Evolutionary conservation across 2,113 vertebrate genomes (phyloP).

Genomic region (Seriola quinqueradiata): DNA sequence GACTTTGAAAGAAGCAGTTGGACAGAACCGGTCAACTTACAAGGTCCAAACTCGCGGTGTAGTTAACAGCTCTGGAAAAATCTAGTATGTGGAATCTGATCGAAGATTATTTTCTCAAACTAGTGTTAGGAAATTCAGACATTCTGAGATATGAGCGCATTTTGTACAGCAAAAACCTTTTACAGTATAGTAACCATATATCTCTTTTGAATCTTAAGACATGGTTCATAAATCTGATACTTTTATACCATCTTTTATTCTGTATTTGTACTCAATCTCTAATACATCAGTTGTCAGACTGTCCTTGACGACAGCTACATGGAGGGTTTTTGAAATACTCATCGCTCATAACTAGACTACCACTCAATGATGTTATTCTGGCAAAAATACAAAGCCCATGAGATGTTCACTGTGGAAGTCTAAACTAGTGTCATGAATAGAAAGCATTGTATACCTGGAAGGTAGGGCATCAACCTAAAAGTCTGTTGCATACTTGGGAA

Average conservation of each 20-base stretch:
- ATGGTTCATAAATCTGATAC: neutral
- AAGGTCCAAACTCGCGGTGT: too few species aligned
- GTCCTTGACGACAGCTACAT: slow-evolving; percentile 23
- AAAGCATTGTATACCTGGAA: neutral
- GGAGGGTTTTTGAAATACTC: neutral
- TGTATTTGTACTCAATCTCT: neutral
- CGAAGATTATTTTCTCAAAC: neutral
- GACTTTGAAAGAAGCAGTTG: neutral
- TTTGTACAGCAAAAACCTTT: neutral
- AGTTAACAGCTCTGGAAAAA: neutral
- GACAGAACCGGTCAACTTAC: neutral
- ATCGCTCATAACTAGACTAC: neutral
- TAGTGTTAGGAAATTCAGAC: neutral
- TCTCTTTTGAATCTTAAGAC: neutral
- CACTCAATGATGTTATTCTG: slow-evolving; percentile 1
- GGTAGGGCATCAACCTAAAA: neutral
- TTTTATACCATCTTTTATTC: neutral
- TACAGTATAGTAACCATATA: neutral
- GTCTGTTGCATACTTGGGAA: neutral
- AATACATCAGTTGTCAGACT: slow-evolving; percentile 6
- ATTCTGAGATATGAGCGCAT: neutral
- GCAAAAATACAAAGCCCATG: slow-evolving; percentile 6
- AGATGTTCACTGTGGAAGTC: neutral
- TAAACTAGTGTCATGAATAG: neutral
- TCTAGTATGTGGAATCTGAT: too few species aligned